These are phyloP conservation scores for Drosophila bifasciata DNA, from an alignment of 1,140 invertebrate species.

Conservation along the genomic window DNA sequence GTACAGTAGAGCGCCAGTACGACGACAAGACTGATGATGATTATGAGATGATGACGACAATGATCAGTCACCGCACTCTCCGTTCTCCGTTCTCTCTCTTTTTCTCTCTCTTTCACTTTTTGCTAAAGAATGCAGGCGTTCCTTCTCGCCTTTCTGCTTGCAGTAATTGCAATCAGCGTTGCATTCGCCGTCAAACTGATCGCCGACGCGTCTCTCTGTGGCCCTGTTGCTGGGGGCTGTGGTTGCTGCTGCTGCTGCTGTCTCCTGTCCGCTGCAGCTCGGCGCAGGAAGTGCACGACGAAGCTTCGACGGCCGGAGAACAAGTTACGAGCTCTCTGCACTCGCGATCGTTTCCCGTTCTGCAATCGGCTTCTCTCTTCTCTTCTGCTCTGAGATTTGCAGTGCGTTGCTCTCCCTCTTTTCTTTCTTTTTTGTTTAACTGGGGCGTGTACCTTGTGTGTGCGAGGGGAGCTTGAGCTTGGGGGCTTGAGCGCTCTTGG, in stretches of 20 bases:
- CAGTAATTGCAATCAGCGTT: constrained; percentile 79
- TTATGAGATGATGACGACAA: constrained; percentile 25
- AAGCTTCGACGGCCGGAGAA: constrained; percentile 57
- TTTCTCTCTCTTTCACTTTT: constrained; percentile 58
- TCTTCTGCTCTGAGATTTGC: constrained; percentile 11
- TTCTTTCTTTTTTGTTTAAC: constrained; percentile 4
- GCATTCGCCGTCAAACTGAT: constrained; percentile 77
- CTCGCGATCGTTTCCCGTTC: constrained; percentile 34
- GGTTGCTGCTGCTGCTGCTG: constrained; percentile 23
- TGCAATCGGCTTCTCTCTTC: constrained; percentile 32
- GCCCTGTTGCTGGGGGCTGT: constrained; percentile 61
- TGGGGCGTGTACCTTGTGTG: constrained; percentile 55
- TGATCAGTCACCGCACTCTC: constrained; percentile 33
- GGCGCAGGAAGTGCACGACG: constrained; percentile 78
- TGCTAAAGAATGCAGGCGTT: constrained; percentile 59
- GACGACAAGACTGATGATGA: too few relatives aligned
- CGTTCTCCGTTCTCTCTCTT: constrained; percentile 1
- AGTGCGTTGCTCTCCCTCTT: constrained; percentile 31
- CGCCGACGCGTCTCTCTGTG: constrained; percentile 32
- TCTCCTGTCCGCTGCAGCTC: constrained; percentile 40
- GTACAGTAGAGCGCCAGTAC: constrained; percentile 59
- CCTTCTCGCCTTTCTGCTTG: constrained; percentile 25
- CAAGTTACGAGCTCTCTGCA: constrained; percentile 68
- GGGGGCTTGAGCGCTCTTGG: constrained; percentile 29
- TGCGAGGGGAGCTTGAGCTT: constrained; percentile 48